Base-by-base conservation (phyloP, 1,140 invertebrate genomes). In the Platyscapa corneri region DNA sequence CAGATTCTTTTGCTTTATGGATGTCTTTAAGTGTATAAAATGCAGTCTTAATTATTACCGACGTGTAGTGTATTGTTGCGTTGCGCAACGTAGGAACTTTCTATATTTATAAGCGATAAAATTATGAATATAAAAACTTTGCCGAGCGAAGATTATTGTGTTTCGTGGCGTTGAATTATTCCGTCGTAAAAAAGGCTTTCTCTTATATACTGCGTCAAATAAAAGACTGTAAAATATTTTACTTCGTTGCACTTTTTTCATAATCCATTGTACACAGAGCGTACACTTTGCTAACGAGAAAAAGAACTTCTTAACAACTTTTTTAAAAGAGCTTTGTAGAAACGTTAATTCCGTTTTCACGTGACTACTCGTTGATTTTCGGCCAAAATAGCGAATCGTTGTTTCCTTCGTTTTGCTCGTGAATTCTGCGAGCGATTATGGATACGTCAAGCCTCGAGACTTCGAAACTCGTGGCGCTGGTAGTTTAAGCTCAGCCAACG, bases 91-190 rank as follows among this genome's bases (percentile, higher is more conserved):
- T 8, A 70, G 32, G 34, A 82, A 82, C 81, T 82, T 82, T 82
- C 81, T 75, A 70, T 70, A 70, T 74, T 82, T 82, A 82, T 75
- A 74, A 75, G 81, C 81, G 81, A 82, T 72, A 72, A 72, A 82
- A 72, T 53, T 75, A 75, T 72, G 81, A 42, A 75, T 60, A 39
- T 53, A 70, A 75, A 60, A 82, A 82, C 49, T 82, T 82, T 53
- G 46, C 14, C 67, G 49, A 74, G 49, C n/a, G 64, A 79, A 39
- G 70, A 82, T 74, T 82, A 82, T 60, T 75, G 67, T 42, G 81
- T 39, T 72, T 34, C 64, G 65, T 67, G 70, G n/a, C 49, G 70
- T 39, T 74, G 46, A 74, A 82, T 82, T 82, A 82, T 82, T 82
- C 70, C 70, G 16, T 60, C 49, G 70, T 82, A 74, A 82, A 82